These are phyloP conservation scores for Bergia sp. DNA, from an alignment of 92 coral and sea anemone genomes.

Conservation along the genomic window DNA sequence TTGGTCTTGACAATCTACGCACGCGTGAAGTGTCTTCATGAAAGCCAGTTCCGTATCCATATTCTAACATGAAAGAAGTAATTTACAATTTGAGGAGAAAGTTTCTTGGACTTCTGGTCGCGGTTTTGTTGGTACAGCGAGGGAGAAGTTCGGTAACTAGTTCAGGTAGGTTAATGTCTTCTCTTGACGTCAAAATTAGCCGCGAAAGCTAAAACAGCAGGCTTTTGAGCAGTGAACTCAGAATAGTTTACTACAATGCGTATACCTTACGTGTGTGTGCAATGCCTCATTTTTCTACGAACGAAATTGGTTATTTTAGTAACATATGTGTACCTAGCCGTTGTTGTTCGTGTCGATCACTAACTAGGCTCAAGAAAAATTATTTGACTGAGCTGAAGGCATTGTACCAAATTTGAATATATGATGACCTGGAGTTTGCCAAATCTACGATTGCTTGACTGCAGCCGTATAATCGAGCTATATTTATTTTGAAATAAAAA, in stretches of 20 bases:
- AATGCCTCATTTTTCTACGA: neutral
- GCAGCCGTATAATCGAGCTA: no score
- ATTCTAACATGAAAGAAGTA: neutral
- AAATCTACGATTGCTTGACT: neutral
- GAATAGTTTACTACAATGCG: no score
- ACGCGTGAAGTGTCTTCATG: neutral
- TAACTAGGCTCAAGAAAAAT: neutral
- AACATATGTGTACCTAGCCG: neutral
- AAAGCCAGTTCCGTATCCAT: no score
- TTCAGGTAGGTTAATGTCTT: neutral
- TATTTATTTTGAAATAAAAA: no score
- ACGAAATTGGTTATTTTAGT: no score
- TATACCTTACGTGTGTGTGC: neutral
- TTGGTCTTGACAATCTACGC: neutral
- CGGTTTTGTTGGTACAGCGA: neutral
- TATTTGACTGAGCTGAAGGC: neutral
- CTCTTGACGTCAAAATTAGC: no score
- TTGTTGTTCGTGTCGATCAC: neutral
- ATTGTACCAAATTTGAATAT: neutral
- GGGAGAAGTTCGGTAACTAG: neutral
- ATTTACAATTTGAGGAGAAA: neutral
- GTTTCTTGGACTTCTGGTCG: neutral
- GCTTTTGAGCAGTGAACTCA: neutral
- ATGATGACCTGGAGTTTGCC: neutral
- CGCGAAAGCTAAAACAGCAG: neutral